Base-by-base conservation (phyloP, 2,888 invertebrate species). In the Scrobipalpa costella region DNA sequence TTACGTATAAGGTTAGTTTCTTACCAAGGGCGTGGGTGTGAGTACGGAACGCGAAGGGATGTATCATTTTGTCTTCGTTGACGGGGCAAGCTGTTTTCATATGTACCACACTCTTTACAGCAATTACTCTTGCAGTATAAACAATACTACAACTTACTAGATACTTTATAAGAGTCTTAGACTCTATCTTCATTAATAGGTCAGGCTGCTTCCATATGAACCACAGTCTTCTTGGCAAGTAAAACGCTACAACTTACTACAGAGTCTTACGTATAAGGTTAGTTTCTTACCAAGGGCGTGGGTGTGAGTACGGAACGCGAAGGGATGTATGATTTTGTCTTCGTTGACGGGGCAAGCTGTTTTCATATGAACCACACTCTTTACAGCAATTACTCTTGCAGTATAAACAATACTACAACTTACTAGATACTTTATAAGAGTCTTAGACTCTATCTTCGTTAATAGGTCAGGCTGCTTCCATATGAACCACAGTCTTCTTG, bases 291-390 rank as follows among this genome's bases (percentile, higher is more conserved):
- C 97, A 63, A 98, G 93, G 27, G 94, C 93, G 78, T 99, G 99
- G 0, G 99, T 98, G 80, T 99, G 99, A 0, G 96, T 96, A 68
- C 99, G 94, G 88, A 96, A 99, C 0, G 98, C 98, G 87, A 99
- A 98, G 0, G 99, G 99, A 91, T 98, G 94, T 59, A 99, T 94
- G 5, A 94, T 93, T 82, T 98, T 97, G 63, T 96, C 92, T 79
- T 97, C 97, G 1, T 87, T 89, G 57, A 98, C 93, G 63, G 92
- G 90, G 85, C 99, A 99, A 0, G 97, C 95, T 0, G 97, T 94
- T 88, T 99, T 99, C 96, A 99, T 27, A 27, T 27, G 27, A 27
- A 27, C 27, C 5, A 27, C 27, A 27, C 27, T 27, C 27, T 27
- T 27, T 5, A 3, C 5, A 0, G 27, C 27, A 27, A 27, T 3